Percentiles rank a stretch among this genome's conserved stretches.
phyloP scores from a whole-genome alignment of 2,797 vertebrate species.

The Microchirus variegatus region DNA sequence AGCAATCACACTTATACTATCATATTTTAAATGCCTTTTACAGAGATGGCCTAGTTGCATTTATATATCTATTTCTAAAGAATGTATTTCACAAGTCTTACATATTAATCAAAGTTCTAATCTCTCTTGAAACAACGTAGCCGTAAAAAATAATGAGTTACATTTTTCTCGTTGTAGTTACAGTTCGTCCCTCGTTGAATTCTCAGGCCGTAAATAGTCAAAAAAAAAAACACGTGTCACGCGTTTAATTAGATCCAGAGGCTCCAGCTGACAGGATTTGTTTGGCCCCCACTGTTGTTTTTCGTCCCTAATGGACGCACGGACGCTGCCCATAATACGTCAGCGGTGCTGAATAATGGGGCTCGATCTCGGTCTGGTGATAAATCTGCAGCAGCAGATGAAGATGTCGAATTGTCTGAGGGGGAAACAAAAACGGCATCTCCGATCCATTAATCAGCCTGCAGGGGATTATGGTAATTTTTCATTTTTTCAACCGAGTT shows the following conservation, averaged over 20 bases:
- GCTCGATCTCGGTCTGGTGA: conserved; percentile 38
- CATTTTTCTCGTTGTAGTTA: conserved; percentile 28
- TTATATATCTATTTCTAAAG: conserved; percentile 1
- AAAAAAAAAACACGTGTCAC: conserved; percentile 56
- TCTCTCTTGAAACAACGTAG: conserved; percentile 11
- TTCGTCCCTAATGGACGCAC: conserved; percentile 64
- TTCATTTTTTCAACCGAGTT: too few species aligned
- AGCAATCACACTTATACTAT: too few species aligned
- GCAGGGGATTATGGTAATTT: not conserved
- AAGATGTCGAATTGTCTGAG: conserved; percentile 36
- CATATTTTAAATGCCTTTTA: too few species aligned
- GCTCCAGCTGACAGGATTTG: conserved; percentile 58
- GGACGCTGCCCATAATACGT: conserved; percentile 47
- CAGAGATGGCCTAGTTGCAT: too few species aligned
- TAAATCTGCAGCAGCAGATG: conserved; percentile 33
- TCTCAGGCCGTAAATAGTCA: conserved; percentile 57
- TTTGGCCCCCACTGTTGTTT: conserved; percentile 40
- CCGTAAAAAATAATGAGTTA: conserved; percentile 36
- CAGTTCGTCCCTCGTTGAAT: too few species aligned
- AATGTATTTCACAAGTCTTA: conserved; percentile 7
- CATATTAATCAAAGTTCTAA: not conserved
- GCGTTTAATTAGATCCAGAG: conserved; percentile 73
- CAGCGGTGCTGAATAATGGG: conserved; percentile 49
- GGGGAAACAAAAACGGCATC: conserved; percentile 10
- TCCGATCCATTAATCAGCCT: conserved; percentile 29